phyloP scores from a whole-genome alignment of 2,797 vertebrate species.

The Xenopus petersii region DNA sequence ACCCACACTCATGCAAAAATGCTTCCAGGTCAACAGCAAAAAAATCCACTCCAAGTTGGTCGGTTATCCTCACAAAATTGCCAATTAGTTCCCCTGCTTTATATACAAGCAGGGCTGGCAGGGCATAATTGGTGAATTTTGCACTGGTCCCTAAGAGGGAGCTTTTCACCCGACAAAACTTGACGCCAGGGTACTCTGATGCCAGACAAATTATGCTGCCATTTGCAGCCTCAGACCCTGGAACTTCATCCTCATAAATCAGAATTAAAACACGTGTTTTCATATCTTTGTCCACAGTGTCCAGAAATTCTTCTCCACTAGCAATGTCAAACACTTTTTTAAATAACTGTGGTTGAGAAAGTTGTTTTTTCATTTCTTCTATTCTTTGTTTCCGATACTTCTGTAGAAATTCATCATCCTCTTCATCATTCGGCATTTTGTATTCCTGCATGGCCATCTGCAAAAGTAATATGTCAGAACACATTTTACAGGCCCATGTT shows the following conservation, averaged over 20 bases:
- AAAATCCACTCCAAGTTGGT: conserved; percentile 96
- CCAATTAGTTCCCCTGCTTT: conserved; percentile 91
- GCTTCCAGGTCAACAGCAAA: conserved; percentile 94
- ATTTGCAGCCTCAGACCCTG: conserved; percentile 84
- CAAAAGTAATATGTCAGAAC: neutral
- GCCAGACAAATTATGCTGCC: conserved; percentile 93
- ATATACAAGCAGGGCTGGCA: conserved; percentile 91
- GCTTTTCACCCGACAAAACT: conserved; percentile 90
- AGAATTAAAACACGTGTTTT: conserved; percentile 88
- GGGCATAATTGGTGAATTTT: conserved; percentile 85
- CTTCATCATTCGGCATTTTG: conserved; percentile 75
- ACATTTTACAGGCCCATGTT: no score
- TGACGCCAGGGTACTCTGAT: conserved; percentile 86
- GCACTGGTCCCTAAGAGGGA: conserved; percentile 86
- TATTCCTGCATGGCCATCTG: conserved; percentile 90
- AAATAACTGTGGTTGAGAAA: conserved; percentile 83
- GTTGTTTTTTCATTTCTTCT: conserved; percentile 88
- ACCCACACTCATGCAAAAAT: conserved; percentile 89
- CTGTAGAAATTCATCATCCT: conserved; percentile 90
- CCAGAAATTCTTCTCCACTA: conserved; percentile 88
- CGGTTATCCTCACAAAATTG: conserved; percentile 94
- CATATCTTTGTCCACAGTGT: conserved; percentile 86
- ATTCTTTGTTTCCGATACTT: conserved; percentile 93
- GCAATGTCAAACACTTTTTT: conserved; percentile 82
- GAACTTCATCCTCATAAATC: conserved; percentile 86